Base-by-base conservation (phyloP, 2,113 vertebrate genomes). In the Psettodes erumei region DNA sequence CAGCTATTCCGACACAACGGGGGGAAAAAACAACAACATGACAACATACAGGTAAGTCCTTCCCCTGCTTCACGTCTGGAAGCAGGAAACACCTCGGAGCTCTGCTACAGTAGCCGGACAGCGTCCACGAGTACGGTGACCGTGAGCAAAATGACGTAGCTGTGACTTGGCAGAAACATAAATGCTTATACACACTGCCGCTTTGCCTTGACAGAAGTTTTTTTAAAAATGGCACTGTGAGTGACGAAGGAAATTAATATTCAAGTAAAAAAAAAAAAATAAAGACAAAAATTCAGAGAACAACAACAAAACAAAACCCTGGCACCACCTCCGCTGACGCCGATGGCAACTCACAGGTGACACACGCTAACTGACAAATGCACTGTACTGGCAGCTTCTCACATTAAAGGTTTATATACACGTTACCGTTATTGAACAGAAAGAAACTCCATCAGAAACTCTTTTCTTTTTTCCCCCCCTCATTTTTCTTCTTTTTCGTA, bases 1-100 rank as follows among this genome's bases (percentile, higher is more conserved):
- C 92, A 95, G 92, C 90, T 86, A 93, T 90, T 94, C 94, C 93
- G 92, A 95, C 91, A 93, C 91, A 94, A 93, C 91, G 93, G 92
- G n/a, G n/a, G n/a, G n/a, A n/a, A n/a, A n/a, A n/a, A n/a, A 71
- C 94, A 83, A 95, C 88, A 88, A 94, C 93, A 92, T 92, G 88
- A 90, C 94, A 27, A 83, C 91, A 94, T 8, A 74, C 30, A 2
- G 37, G 53, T 81, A 23, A 50, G 69, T 84, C 71, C 85, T 79
- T 81, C 86, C 54, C 62, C 35, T 42, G 71, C 81, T 88, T 74
- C 79, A 19, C 38, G 4, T 51, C 23, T 11, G 5, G 60, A 81
- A 82, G 79, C 55, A 18, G 0, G 28, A 38, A 30, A 37, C 60
- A 18, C 19, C 48, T 65, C 37, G 35, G 72, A 69, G 65, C 68